Evolutionary conservation across 2,888 invertebrate genomes (phyloP).

Genomic region (Erebia palarica): DNA sequence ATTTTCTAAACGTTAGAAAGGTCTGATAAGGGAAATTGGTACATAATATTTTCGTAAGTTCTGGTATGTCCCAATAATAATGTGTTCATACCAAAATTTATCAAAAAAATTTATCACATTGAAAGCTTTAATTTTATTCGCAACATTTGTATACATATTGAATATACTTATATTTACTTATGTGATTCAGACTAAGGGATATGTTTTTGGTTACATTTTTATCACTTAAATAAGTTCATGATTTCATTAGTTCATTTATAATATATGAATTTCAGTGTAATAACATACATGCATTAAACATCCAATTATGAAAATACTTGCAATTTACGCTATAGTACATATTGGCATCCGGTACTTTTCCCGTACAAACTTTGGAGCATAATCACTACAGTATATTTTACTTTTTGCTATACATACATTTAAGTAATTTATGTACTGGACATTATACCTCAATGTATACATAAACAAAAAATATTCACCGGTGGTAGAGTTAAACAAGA

Average conservation of each 20-base stretch:
- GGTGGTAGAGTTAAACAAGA: too few species aligned
- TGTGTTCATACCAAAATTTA: conserved; percentile 26
- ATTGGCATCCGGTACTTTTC: background rate
- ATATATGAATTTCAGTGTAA: conserved; percentile 10
- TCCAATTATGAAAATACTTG: background rate
- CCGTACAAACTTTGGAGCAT: background rate
- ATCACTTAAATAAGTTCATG: conserved; percentile 58
- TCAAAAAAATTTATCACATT: conserved; percentile 46
- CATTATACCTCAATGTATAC: too few species aligned
- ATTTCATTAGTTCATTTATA: conserved; percentile 22
- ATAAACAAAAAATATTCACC: too few species aligned
- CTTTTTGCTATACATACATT: background rate
- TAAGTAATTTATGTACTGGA: too few species aligned
- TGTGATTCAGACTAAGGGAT: conserved; percentile 73
- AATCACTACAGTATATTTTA: background rate
- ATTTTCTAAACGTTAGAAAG: conserved; percentile 18
- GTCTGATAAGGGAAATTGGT: conserved; percentile 20
- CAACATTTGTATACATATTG: conserved; percentile 45
- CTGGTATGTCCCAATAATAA: conserved; percentile 31
- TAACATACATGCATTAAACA: background rate
- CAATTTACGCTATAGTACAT: background rate
- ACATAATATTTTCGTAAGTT: conserved; percentile 16
- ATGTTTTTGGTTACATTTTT: conserved; percentile 75
- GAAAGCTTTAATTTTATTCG: conserved; percentile 44
- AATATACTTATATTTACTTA: conserved; percentile 52